Evolutionary conservation across 2,797 vertebrate species (phyloP).

Genomic region (Oreochromis mossambicus): DNA sequence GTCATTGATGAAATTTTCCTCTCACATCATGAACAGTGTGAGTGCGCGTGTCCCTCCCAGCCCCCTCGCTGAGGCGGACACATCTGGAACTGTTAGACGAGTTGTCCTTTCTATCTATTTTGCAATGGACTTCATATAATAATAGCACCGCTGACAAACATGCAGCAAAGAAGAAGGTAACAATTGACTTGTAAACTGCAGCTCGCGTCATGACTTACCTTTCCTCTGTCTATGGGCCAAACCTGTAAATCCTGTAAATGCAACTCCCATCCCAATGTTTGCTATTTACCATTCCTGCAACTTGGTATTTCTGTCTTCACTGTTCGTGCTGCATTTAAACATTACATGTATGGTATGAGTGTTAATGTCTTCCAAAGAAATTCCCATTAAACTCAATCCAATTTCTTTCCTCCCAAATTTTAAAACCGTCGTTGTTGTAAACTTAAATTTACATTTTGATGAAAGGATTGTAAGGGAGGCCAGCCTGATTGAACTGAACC

Average conservation of each 20-base stretch:
- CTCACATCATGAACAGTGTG: constrained; percentile 91
- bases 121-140: constrained; percentile 34
- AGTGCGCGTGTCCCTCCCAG: constrained; percentile 88
- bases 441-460: not conserved
- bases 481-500: not conserved
- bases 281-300: not conserved
- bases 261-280: not conserved
- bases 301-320: not conserved
- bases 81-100: constrained; percentile 30
- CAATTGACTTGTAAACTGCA: not conserved
- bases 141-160: constrained; percentile 26
- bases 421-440: not conserved
- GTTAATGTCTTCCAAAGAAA: not conserved
- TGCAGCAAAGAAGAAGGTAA: constrained; percentile 20
- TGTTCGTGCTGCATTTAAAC: not conserved
- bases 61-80: constrained; percentile 85
- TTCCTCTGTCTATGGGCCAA: not conserved
- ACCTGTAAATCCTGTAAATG: not conserved
- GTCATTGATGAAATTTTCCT: constrained; percentile 88
- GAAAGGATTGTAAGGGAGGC: not conserved
- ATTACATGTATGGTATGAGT: not conserved
- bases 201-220: not conserved
- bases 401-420: not conserved
- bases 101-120: constrained; percentile 24
- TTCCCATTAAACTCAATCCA: not conserved